These are phyloP conservation scores for Escarpia spicata DNA, from an alignment of 2,888 invertebrate species.

Conservation along the genomic window DNA sequence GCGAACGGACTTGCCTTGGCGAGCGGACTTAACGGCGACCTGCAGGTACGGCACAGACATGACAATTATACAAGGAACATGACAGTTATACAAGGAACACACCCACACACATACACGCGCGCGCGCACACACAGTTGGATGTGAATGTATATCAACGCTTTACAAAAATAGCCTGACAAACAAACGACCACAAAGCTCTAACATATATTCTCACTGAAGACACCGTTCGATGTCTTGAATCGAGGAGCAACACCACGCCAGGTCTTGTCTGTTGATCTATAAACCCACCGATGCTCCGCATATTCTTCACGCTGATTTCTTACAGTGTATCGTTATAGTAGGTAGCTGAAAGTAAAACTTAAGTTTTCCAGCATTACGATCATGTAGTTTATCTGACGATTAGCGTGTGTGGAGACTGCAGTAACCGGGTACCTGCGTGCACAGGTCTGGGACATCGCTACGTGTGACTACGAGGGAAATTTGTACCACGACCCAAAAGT, in stretches of 20 bases:
- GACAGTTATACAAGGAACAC: no score
- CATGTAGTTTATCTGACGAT: not conserved
- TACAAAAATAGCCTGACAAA: no score
- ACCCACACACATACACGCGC: no score
- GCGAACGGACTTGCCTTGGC: slow-evolving; percentile 33
- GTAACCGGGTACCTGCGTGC: not conserved
- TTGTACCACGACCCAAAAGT: slow-evolving; percentile 36
- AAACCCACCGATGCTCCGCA: no score
- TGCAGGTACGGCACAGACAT: slow-evolving; percentile 32
- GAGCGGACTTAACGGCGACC: slow-evolving; percentile 38
- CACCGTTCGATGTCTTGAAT: no score
- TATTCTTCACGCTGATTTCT: no score
- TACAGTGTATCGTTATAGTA: no score
- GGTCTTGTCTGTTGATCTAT: no score
- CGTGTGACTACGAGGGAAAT: slow-evolving; percentile 40
- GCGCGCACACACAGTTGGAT: not conserved
- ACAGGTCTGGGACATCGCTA: slow-evolving; percentile 39
- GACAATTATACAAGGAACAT: not conserved
- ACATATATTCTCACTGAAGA: no score
- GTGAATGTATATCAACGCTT: no score
- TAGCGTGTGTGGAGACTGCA: not conserved
- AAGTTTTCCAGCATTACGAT: not conserved
- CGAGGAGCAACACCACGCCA: no score
- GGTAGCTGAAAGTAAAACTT: not conserved
- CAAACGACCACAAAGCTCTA: no score